phyloP scores from a whole-genome alignment of 2,113 vertebrate genomes.

The Oncorhynchus mykiss region DNA sequence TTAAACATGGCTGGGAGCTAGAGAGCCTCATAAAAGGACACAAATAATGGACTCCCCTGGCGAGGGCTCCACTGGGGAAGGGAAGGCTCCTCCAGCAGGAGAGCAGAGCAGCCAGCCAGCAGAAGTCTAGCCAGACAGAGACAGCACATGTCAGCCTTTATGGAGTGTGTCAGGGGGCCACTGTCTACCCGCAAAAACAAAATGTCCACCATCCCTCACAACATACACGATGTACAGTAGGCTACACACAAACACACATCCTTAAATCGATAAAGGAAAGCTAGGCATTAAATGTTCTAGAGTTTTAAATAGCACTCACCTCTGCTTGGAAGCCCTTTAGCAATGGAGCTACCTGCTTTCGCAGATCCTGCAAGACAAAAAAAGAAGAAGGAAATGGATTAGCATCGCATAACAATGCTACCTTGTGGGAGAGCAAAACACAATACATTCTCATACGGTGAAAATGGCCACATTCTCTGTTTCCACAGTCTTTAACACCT shows the following conservation, averaged over 20 bases:
- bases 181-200: background rate
- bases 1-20: slow-evolving; percentile 40
- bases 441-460: background rate
- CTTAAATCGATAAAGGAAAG: no score
- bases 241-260: background rate
- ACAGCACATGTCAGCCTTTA: slow-evolving; percentile 23
- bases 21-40: slow-evolving; percentile 24
- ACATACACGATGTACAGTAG: background rate
- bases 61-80: background rate
- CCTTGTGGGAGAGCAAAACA: background rate
- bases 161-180: slow-evolving; percentile 4
- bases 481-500: background rate
- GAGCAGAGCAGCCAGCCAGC: background rate
- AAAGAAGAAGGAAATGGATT: slow-evolving; percentile 25
- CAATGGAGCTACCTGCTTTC: slow-evolving; percentile 89
- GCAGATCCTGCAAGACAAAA: slow-evolving; percentile 79
- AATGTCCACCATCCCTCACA: slow-evolving; percentile 2
- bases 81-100: background rate
- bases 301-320: slow-evolving; percentile 72
- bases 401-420: background rate
- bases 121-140: background rate
- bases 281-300: background rate
- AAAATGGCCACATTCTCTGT: background rate
- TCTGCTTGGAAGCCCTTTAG: slow-evolving; percentile 93
- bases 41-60: slow-evolving; percentile 28